These are phyloP conservation scores for Aphidius colemani DNA, from an alignment of 2,888 invertebrate genomes.

Conservation along the genomic window DNA sequence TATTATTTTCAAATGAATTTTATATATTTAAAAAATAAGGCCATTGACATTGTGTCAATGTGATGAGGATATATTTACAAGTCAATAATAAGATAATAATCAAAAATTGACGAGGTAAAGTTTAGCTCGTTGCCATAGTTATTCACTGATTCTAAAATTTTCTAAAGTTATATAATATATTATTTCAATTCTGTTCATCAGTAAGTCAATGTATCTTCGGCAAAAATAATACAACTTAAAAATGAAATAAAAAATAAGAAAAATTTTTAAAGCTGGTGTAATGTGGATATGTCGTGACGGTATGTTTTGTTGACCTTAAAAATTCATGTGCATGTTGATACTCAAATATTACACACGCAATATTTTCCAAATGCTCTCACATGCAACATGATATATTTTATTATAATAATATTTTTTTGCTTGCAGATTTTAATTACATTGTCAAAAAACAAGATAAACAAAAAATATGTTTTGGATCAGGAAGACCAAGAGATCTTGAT, in stretches of 20 bases:
- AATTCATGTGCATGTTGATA: conserved; percentile 28
- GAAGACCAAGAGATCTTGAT: conserved; percentile 43
- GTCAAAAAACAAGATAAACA: conserved; percentile 43
- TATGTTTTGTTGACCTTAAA: conserved; percentile 35
- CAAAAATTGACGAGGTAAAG: too few species aligned
- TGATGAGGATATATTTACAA: too few species aligned
- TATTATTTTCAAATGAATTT: not conserved
- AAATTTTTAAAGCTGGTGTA: conserved; percentile 10
- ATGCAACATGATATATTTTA: not conserved
- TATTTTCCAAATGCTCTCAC: not conserved
- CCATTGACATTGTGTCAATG: too few species aligned
- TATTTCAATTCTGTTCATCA: too few species aligned
- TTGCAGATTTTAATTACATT: conserved; percentile 47
- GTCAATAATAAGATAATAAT: too few species aligned
- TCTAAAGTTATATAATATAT: too few species aligned
- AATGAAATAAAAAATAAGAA: too few species aligned
- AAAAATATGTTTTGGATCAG: conserved; percentile 53
- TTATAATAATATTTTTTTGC: not conserved
- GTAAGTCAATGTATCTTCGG: too few species aligned
- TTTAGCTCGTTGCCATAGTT: not conserved
- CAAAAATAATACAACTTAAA: too few species aligned
- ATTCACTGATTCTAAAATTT: not conserved
- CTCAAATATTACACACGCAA: conserved; percentile 12
- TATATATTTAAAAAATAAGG: too few species aligned
- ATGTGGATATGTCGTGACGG: conserved; percentile 43